These are phyloP conservation scores for Otolemur crassicaudatus DNA, from an alignment of 2,797 vertebrate genomes.

Conservation along the genomic window DNA sequence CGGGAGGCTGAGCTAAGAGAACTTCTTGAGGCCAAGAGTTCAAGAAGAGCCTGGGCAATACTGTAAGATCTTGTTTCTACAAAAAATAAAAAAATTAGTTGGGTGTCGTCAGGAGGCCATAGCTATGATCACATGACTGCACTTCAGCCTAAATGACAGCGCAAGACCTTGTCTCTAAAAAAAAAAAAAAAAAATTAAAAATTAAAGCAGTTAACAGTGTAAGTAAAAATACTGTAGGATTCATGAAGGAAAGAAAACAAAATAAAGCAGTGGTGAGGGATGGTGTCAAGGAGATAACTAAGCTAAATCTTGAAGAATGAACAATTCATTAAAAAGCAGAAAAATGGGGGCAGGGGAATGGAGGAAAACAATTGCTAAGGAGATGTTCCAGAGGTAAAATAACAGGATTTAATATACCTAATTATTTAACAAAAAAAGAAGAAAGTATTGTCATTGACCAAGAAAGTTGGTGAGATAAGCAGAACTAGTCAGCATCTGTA, in stretches of 20 bases:
- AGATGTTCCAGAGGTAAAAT: neutral
- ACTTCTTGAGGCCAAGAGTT: neutral
- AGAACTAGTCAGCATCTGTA: neutral
- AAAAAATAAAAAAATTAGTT: neutral
- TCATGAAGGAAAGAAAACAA: slow-evolving; percentile 11
- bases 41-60: neutral
- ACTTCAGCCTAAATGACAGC: neutral
- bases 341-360: neutral
- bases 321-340: slow-evolving; percentile 19
- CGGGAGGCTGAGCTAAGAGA: neutral
- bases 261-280: neutral
- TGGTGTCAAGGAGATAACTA: neutral
- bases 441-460: neutral
- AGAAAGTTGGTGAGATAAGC: neutral
- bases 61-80: neutral
- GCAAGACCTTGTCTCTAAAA: neutral
- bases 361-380: neutral
- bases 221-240: neutral
- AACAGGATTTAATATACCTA: neutral
- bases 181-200: neutral
- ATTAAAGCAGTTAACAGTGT: neutral
- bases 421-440: neutral
- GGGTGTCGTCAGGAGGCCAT: no score
- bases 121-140: neutral
- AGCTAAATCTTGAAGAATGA: neutral